A percentile compares a stretch with the other conserved stretches of the same genome.
phyloP scores from a whole-genome alignment of 2,797 vertebrate genomes.

The Centroberyx gerrardi region DNA sequence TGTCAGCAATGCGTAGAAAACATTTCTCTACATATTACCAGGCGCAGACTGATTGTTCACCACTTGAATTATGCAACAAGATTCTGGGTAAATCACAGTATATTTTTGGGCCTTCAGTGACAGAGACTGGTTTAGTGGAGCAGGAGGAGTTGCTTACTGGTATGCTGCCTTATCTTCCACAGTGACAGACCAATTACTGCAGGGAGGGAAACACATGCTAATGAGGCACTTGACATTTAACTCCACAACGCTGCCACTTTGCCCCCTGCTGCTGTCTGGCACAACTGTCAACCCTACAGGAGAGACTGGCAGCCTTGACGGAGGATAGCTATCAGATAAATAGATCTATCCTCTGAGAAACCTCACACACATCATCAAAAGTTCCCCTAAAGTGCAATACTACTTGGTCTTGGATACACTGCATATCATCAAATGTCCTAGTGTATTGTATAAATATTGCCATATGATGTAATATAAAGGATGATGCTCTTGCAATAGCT shows the following conservation, averaged over 20 bases:
- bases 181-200: constrained; percentile 74
- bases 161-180: constrained; percentile 24
- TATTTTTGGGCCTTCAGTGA: constrained; percentile 13
- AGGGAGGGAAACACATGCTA: constrained; percentile 79
- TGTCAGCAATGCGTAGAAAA: background rate
- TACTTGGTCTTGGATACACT: background rate
- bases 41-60: background rate
- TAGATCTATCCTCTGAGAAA: constrained; percentile 15
- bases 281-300: constrained; percentile 60
- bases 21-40: background rate
- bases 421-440: background rate
- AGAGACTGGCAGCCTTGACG: constrained; percentile 34
- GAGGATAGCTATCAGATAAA: constrained; percentile 26
- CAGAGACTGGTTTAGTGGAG: constrained; percentile 25
- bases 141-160: constrained; percentile 25
- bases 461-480: background rate
- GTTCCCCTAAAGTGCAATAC: background rate
- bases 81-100: background rate
- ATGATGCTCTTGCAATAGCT: background rate
- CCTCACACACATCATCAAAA: background rate
- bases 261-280: constrained; percentile 71
- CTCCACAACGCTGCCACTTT: constrained; percentile 70
- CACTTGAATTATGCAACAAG: constrained; percentile 8
- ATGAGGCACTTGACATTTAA: constrained; percentile 88
- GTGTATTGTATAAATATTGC: background rate